Percentiles rank a stretch among this genome's conserved stretches.
phyloP scores from a whole-genome alignment of 2,113 vertebrate genomes.

The Excalfactoria chinensis region DNA sequence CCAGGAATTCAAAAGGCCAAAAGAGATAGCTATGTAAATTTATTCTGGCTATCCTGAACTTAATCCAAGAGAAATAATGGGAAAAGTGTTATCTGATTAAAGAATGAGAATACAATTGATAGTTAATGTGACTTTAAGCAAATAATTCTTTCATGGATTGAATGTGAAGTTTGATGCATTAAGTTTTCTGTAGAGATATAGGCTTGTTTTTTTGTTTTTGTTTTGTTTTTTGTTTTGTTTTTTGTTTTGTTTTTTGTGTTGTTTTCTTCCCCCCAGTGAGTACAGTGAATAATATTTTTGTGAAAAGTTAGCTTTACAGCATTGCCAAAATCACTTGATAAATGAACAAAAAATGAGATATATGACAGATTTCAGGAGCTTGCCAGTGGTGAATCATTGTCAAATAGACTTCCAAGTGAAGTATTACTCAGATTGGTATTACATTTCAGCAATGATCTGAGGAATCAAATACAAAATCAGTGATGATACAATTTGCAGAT shows the following conservation, averaged over 20 bases:
- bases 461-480: background rate
- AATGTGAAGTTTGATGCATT: background rate
- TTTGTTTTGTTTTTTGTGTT: too few relatives aligned
- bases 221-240: too few relatives aligned
- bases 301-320: background rate
- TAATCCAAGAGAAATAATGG: background rate
- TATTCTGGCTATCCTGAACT: background rate
- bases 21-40: background rate
- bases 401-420: background rate
- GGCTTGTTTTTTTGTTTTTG: too few relatives aligned
- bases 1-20: background rate
- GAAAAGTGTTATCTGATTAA: background rate
- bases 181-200: background rate
- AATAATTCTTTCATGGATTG: background rate
- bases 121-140: background rate
- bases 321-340: background rate
- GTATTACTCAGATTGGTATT: background rate
- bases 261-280: background rate
- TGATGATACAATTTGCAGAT: background rate
- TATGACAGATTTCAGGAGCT: background rate
- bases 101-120: background rate
- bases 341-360: background rate
- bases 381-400: background rate
- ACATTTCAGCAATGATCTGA: background rate
- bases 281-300: background rate